Evolutionary conservation across 2,888 invertebrate species (phyloP).

Genomic region (Macaria liturata): DNA sequence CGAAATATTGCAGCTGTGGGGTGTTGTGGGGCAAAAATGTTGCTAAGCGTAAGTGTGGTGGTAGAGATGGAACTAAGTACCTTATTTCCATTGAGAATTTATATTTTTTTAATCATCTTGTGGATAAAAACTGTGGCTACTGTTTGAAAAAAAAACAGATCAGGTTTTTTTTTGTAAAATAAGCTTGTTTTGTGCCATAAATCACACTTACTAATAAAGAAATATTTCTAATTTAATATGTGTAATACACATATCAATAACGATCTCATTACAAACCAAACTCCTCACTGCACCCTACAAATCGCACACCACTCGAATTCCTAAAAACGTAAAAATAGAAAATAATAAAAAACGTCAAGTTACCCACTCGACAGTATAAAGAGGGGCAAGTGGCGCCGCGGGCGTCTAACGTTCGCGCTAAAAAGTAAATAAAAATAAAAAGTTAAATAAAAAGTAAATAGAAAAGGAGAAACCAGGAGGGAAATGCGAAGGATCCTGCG

Average conservation of each 20-base stretch:
- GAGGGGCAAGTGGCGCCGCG: slow-evolving; percentile 60
- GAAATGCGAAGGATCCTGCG: slow-evolving; percentile 56
- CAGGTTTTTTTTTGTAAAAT: too few relatives aligned
- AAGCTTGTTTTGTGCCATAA: too few relatives aligned
- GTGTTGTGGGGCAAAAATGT: too few relatives aligned
- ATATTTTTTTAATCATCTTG: too few relatives aligned
- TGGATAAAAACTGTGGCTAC: too few relatives aligned
- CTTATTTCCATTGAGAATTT: too few relatives aligned
- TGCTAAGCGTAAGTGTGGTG: too few relatives aligned
- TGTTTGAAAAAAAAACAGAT: too few relatives aligned
- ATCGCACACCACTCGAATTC: slow-evolving; percentile 28
- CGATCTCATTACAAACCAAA: slow-evolving; percentile 1
- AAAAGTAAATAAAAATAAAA: slow-evolving; percentile 56
- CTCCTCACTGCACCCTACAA: slow-evolving; percentile 4
- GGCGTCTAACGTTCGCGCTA: slow-evolving; percentile 62
- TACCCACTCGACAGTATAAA: slow-evolving; percentile 46
- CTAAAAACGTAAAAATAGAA: slow-evolving; percentile 26
- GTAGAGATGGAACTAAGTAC: too few relatives aligned
- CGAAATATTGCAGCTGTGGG: not conserved
- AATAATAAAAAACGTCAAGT: slow-evolving; percentile 43
- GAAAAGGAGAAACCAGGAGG: slow-evolving; percentile 55
- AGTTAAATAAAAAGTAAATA: slow-evolving; percentile 4
- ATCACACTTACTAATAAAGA: too few relatives aligned
- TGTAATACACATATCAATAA: too few relatives aligned
- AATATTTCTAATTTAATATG: too few relatives aligned